Conservation (phyloP, 2,113 vertebrate genomes). For the Manacus vitellinus region DNA sequence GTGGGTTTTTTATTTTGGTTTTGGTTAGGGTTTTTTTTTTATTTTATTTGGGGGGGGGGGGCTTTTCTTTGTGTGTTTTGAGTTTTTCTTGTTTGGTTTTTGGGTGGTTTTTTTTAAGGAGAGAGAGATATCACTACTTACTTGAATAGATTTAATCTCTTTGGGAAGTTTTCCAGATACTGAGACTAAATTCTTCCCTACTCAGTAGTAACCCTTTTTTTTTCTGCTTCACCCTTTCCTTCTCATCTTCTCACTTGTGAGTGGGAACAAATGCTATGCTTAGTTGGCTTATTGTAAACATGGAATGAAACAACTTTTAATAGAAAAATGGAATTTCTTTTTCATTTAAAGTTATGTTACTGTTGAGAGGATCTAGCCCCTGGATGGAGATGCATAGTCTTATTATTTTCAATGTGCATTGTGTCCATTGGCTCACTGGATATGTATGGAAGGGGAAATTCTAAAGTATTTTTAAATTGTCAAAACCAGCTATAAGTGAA, state of each 20-base stretch:
- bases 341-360: background rate
- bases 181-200: background rate
- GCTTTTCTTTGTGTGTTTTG: background rate
- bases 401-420: background rate
- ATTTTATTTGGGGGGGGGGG: background rate
- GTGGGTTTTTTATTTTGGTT: background rate
- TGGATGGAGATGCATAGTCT: background rate
- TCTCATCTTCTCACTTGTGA: background rate
- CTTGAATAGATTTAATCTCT: background rate
- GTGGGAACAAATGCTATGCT: background rate
- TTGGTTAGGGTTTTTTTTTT: background rate
- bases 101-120: background rate
- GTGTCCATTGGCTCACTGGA: background rate
- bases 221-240: background rate
- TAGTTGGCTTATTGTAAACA: background rate
- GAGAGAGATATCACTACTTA: background rate
- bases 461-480: background rate
- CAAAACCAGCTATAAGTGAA: background rate
- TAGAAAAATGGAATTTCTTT: background rate
- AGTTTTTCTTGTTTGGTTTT: background rate
- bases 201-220: background rate
- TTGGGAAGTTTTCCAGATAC: background rate
- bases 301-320: background rate
- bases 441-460: background rate
- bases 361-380: background rate